Percentiles rank a stretch among this genome's conserved stretches.
phyloP scores from a whole-genome alignment of 53 echinoderm and acorn worm species.

The Holothuria leucospilota region DNA sequence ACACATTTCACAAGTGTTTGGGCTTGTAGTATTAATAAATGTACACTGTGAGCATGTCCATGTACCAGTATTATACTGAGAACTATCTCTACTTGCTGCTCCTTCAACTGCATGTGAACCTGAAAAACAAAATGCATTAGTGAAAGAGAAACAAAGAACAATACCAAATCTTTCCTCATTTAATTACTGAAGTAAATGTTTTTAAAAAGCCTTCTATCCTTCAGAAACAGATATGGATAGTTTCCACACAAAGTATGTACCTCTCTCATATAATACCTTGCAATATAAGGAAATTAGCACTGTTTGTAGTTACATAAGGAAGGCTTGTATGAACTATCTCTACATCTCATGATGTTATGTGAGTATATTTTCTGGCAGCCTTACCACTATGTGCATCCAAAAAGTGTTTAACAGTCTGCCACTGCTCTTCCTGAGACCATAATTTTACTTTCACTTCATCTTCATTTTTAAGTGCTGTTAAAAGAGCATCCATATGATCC shows the following conservation, averaged over 20 bases:
- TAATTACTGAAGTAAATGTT: no score
- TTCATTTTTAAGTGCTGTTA: conserved; percentile 73
- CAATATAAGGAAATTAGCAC: no score
- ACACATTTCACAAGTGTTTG: conserved; percentile 87
- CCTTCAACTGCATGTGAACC: conserved; percentile 53
- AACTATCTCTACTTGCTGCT: conserved; percentile 22
- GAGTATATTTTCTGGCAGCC: background rate
- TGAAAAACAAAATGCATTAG: conserved; percentile 27
- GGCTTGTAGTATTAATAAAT: conserved; percentile 85
- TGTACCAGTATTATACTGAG: conserved; percentile 50
- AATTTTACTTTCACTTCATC: conserved; percentile 72
- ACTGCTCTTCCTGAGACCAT: conserved; percentile 94
- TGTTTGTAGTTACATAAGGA: no score
- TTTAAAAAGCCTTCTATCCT: no score
- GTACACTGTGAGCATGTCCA: conserved; percentile 92
- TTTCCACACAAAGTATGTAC: no score
- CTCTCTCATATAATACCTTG: no score
- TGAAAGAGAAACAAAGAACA: conserved; percentile 38
- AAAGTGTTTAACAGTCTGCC: conserved; percentile 94
- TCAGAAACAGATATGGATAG: no score
- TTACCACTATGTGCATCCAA: conserved; percentile 88
- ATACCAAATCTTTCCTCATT: background rate
- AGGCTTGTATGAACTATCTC: no score
- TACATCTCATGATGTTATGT: no score
- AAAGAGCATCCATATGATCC: conserved; percentile 90